Conservation (phyloP, 2,797 vertebrate genomes). For the Pagetopsis macropterus region DNA sequence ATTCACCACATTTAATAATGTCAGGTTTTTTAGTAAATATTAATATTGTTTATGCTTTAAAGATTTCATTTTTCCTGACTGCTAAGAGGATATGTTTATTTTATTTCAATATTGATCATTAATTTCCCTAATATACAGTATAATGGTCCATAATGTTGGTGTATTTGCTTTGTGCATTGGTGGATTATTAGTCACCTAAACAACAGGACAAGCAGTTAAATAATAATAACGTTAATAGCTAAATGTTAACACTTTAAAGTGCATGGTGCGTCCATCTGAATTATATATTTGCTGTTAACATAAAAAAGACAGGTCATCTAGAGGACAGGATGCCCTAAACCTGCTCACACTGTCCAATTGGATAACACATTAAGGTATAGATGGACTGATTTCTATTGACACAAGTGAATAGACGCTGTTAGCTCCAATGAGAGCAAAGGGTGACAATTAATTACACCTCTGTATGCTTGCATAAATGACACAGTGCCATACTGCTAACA, state of each 20-base stretch:
- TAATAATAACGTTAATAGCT: constrained; percentile 3
- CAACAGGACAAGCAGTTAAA: constrained; percentile 8
- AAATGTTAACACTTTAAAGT: constrained; percentile 17
- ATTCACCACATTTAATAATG: constrained; percentile 37
- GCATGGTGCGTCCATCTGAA: constrained; percentile 16
- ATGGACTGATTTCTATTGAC: constrained; percentile 51
- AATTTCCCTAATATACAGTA: not conserved
- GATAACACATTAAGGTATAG: constrained; percentile 26
- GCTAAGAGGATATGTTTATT: constrained; percentile 16
- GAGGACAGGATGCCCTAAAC: constrained; percentile 31
- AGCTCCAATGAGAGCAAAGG: constrained; percentile 49
- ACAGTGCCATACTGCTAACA: constrained; percentile 70
- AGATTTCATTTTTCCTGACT: constrained; percentile 4
- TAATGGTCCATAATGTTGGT: not conserved
- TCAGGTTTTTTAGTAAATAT: constrained; percentile 21
- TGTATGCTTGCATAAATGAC: constrained; percentile 72
- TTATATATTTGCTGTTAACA: constrained; percentile 34
- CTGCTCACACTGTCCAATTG: constrained; percentile 17
- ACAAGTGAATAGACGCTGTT: constrained; percentile 39
- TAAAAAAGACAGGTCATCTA: constrained; percentile 43
- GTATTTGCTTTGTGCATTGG: not conserved
- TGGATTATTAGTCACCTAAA: constrained; percentile 22
- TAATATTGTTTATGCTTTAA: constrained; percentile 25
- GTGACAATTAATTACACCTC: constrained; percentile 75
- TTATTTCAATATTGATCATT: not conserved